phyloP scores from a whole-genome alignment of 2,888 invertebrate species.

The Cryptocephalus moraei region DNA sequence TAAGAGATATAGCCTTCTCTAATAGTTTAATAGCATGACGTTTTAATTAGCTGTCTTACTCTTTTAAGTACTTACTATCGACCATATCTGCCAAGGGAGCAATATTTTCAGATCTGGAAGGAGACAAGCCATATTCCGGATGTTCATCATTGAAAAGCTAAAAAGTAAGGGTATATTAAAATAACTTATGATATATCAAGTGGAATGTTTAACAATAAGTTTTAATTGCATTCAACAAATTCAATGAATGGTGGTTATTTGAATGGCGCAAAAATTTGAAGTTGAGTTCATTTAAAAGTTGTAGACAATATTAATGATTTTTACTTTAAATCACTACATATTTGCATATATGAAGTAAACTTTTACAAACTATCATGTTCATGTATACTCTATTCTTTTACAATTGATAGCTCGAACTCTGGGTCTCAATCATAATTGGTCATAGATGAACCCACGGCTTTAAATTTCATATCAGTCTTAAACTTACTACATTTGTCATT shows the following conservation, averaged over 20 bases:
- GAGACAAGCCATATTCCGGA: conserved; percentile 19
- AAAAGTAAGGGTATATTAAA: conserved; percentile 7
- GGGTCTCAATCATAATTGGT: too few relatives aligned
- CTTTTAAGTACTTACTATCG: neutral
- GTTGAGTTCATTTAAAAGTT: too few relatives aligned
- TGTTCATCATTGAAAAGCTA: conserved; percentile 24
- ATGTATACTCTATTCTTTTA: too few relatives aligned
- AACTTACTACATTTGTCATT: too few relatives aligned
- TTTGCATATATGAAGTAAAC: too few relatives aligned
- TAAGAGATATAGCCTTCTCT: too few relatives aligned
- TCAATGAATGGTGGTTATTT: too few relatives aligned
- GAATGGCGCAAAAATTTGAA: too few relatives aligned
- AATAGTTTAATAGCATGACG: neutral
- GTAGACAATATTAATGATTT: neutral
- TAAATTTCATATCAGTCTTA: too few relatives aligned
- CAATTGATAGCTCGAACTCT: too few relatives aligned
- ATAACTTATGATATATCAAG: neutral
- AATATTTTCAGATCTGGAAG: conserved; percentile 8
- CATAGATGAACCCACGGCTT: too few relatives aligned
- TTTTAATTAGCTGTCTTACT: neutral
- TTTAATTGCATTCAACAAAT: neutral
- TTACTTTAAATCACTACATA: neutral
- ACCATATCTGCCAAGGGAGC: neutral
- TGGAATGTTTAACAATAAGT: neutral
- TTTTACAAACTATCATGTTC: too few relatives aligned